phyloP scores from a whole-genome alignment of 2,113 vertebrate species.

The Pseudorectes ferrugineus region DNA sequence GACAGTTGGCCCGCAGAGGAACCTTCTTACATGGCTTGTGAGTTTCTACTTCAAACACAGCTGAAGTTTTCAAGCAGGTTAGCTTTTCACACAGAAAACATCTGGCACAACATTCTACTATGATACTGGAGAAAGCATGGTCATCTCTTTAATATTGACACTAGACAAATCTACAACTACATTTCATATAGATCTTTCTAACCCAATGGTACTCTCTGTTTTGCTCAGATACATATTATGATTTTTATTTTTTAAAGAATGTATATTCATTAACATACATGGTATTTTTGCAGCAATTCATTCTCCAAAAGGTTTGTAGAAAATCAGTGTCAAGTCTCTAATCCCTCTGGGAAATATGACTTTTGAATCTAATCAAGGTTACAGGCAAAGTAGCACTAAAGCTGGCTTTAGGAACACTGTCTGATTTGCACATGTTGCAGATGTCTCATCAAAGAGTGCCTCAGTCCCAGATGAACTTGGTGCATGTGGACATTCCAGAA shows the following conservation, averaged over 20 bases:
- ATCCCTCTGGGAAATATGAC: neutral
- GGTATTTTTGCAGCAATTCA: neutral
- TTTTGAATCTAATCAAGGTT: neutral
- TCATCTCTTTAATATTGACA: neutral
- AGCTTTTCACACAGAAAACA: neutral
- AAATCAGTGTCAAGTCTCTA: neutral
- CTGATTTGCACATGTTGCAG: slow-evolving; percentile 63
- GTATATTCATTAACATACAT: neutral
- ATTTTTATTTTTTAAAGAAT: neutral
- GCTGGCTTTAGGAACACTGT: neutral
- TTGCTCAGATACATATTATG: neutral
- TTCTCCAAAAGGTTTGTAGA: neutral
- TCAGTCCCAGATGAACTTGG: slow-evolving; percentile 87
- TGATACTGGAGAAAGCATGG: neutral
- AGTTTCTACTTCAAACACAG: neutral
- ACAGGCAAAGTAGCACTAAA: neutral
- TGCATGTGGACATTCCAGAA: slow-evolving; percentile 86
- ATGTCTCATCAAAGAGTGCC: slow-evolving; percentile 74
- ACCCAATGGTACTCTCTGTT: neutral
- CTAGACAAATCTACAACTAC: neutral
- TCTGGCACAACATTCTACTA: neutral
- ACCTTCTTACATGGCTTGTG: neutral
- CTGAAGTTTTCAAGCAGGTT: neutral
- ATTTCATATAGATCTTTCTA: neutral
- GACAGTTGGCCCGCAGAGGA: neutral